Evolutionary conservation across 1,140 invertebrate genomes (phyloP).

Genomic region (Hypsibius dujardini): DNA sequence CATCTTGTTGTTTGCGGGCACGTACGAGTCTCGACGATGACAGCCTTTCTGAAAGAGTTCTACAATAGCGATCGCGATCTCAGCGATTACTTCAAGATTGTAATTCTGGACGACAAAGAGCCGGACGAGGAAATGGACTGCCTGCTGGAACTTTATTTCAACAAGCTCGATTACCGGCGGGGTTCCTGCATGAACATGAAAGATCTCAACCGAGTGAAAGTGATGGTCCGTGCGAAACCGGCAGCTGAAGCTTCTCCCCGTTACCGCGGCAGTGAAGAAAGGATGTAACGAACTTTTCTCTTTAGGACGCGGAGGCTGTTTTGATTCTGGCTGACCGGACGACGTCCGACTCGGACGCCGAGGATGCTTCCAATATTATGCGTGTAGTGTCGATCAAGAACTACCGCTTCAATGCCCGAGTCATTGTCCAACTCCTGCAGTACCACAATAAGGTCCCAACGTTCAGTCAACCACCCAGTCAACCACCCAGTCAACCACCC

Average conservation of each 20-base stretch:
- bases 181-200: conserved; percentile 42
- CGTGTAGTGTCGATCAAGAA: conserved; percentile 44
- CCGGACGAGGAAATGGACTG: conserved; percentile 43
- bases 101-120: conserved; percentile 22
- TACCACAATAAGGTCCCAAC: conserved; percentile 39
- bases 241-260: no score
- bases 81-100: conserved; percentile 11
- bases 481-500: no score
- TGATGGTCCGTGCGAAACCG: conserved; percentile 26
- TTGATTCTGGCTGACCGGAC: conserved; percentile 38
- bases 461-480: no score
- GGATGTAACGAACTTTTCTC: no score
- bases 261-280: no score
- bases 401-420: conserved; percentile 39
- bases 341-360: conserved; percentile 41
- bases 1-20: conserved; percentile 3
- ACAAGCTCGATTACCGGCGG: conserved; percentile 43
- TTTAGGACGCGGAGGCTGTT: conserved; percentile 36
- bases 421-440: conserved; percentile 44
- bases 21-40: background rate
- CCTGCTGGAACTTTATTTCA: conserved; percentile 41
- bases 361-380: conserved; percentile 39
- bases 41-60: conserved; percentile 5
- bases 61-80: conserved; percentile 8
- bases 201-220: conserved; percentile 40